A percentile compares a stretch with the other conserved stretches of the same genome.
Evolutionary conservation across 1,140 invertebrate species (phyloP).

Genomic region (Drosophila subpulchrella): DNA sequence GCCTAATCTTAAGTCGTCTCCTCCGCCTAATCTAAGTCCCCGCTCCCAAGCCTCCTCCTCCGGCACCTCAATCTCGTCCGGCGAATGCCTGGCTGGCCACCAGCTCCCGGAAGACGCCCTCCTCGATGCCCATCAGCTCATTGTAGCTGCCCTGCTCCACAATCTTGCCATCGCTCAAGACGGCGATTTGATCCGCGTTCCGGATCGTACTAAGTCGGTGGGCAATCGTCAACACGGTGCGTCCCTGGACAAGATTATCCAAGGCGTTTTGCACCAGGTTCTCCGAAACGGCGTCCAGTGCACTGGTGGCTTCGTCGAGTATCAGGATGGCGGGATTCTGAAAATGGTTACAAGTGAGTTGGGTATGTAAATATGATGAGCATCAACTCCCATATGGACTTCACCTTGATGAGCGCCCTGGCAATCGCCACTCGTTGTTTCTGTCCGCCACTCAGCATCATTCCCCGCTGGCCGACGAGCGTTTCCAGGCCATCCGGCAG

Average conservation of each 20-base stretch:
- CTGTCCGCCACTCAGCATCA: constrained; percentile 93
- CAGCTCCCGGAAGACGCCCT: constrained; percentile 88
- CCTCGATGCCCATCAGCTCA: constrained; percentile 87
- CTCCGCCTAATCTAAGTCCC: neutral
- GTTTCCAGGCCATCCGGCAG: constrained; percentile 92
- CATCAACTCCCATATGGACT: neutral
- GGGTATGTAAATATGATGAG: neutral
- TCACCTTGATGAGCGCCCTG: constrained; percentile 93
- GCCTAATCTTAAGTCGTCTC: constrained; percentile 13
- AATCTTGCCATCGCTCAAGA: constrained; percentile 92
- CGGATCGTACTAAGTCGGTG: constrained; percentile 96
- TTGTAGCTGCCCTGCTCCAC: constrained; percentile 93
- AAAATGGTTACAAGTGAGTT: constrained; percentile 15
- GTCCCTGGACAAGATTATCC: constrained; percentile 91
- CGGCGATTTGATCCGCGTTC: constrained; percentile 95
- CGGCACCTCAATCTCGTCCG: neutral
- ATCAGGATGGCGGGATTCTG: constrained; percentile 93
- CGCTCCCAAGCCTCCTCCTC: neutral
- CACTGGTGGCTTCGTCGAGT: constrained; percentile 96
- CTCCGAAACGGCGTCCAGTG: constrained; percentile 96
- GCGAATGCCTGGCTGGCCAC: constrained; percentile 88
- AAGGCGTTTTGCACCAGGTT: constrained; percentile 94
- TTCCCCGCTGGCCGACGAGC: constrained; percentile 91
- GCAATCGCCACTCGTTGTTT: constrained; percentile 96
- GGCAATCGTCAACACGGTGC: constrained; percentile 96